Conservation (phyloP, 2,888 invertebrate species). For the Mesorhabditis spiculigera region DNA sequence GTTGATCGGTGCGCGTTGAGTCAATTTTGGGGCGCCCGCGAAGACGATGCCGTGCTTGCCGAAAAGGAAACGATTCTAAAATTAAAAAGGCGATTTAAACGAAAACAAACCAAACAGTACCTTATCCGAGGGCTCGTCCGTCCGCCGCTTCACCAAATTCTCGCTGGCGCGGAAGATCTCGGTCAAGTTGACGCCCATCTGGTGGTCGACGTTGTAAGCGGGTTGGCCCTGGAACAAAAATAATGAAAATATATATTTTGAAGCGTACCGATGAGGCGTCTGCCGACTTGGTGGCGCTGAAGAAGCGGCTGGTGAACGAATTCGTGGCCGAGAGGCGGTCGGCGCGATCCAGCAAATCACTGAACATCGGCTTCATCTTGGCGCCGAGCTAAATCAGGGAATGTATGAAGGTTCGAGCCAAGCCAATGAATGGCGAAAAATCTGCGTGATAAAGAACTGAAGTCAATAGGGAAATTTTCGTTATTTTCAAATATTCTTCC, state of each 20-base stretch:
- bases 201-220: too few species aligned
- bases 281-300: background rate
- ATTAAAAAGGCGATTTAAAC: background rate
- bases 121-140: background rate
- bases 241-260: background rate
- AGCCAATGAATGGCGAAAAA: background rate
- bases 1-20: background rate
- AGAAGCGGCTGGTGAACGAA: slow-evolving; percentile 1
- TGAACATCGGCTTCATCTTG: slow-evolving; percentile 24
- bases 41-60: slow-evolving; percentile 22
- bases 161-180: slow-evolving; percentile 46
- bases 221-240: background rate
- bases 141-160: slow-evolving; percentile 20
- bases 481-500: too few species aligned
- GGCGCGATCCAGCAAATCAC: slow-evolving; percentile 28
- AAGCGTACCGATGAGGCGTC: background rate
- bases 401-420: background rate
- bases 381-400: background rate
- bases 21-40: slow-evolving; percentile 14
- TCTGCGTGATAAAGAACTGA: background rate
- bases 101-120: background rate
- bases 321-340: slow-evolving; percentile 18
- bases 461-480: too few species aligned
- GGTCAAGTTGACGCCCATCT: slow-evolving; percentile 21
- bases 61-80: slow-evolving; percentile 16